Evolutionary conservation across 2,888 invertebrate genomes (phyloP).

Genomic region (Scaptomyza polygonia): DNA sequence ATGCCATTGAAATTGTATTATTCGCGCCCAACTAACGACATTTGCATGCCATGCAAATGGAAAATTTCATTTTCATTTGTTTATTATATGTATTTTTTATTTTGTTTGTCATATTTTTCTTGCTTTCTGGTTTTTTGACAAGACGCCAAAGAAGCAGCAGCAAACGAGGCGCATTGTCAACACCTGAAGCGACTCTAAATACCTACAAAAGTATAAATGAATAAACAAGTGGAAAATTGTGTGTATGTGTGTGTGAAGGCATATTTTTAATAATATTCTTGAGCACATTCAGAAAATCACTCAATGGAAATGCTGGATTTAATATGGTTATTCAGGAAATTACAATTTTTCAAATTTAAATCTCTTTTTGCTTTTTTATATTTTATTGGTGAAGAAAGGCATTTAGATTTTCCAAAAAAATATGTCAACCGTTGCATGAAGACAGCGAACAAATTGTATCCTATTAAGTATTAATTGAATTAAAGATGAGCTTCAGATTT

Average conservation of each 20-base stretch:
- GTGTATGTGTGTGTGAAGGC: not conserved
- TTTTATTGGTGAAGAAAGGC: not conserved
- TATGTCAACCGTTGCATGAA: not conserved
- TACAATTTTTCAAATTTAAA: no score
- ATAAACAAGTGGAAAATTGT: not conserved
- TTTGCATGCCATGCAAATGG: constrained; percentile 59
- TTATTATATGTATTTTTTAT: constrained; percentile 19
- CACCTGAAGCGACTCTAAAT: constrained; percentile 16
- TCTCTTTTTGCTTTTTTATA: constrained; percentile 33
- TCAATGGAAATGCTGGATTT: constrained; percentile 59
- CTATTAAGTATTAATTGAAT: not conserved
- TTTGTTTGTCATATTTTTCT: constrained; percentile 1
- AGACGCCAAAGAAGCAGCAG: not conserved
- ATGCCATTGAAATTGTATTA: constrained; percentile 77
- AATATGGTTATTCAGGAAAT: constrained; percentile 65
- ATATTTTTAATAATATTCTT: not conserved
- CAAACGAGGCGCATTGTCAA: constrained; percentile 33
- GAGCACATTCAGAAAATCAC: not conserved
- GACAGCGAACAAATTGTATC: not conserved
- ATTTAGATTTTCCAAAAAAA: not conserved
- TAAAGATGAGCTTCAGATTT: not conserved
- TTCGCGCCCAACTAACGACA: constrained; percentile 68
- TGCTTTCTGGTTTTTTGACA: not conserved
- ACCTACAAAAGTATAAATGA: constrained; percentile 15
- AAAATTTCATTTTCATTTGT: constrained; percentile 33